Base-by-base conservation (phyloP, 2,113 vertebrate species). In the Micromys minutus region DNA sequence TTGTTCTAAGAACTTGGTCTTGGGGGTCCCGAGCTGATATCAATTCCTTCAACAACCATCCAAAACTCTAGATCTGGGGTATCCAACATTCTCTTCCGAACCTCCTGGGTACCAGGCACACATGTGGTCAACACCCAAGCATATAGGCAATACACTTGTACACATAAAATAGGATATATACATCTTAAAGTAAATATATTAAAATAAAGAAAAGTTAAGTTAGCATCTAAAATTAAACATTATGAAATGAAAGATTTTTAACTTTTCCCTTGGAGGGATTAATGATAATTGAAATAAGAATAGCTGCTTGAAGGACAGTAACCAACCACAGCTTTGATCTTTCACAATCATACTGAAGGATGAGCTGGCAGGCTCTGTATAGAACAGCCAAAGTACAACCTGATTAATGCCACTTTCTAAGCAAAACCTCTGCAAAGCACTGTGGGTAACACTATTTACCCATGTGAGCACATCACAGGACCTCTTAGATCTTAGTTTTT, bases 141-240 rank as follows among this genome's bases (percentile, higher is more conserved):
- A 52, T 77, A 31, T 52, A 50, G 45, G 29, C 45, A 50, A 77
- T 50, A 34, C 13, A 17, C 24, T 50, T 45, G 50, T 17, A 50
- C 39, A 42, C 39, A 42, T 45, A 74, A 74, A 74, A 74, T 74
- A 77, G 31, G 31, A 77, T 52, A 52, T 36, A 36, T 75, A 76
- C 29, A 47, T 50, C 75, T 77, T 77, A 21, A 63, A 3, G 5
- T 61, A 42, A 42, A 61, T 83, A 29, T 61, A 31, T 63, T 29
- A 17, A 36, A 77, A 31, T 19, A 52, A 84, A 84, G 22, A 91
- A 91, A 77, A 67, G 34, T 57, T 95, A 52, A 45, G 50, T 29
- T 24, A 69, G 34, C 24, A 87, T 9, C 71, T 7, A 80, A 92
- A 88, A 95, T 50, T 39, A 94, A 90, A 47, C 84, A 92, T 80